These are phyloP conservation scores for Calidris pugnax DNA, from an alignment of 2,113 vertebrate species.

Conservation along the genomic window DNA sequence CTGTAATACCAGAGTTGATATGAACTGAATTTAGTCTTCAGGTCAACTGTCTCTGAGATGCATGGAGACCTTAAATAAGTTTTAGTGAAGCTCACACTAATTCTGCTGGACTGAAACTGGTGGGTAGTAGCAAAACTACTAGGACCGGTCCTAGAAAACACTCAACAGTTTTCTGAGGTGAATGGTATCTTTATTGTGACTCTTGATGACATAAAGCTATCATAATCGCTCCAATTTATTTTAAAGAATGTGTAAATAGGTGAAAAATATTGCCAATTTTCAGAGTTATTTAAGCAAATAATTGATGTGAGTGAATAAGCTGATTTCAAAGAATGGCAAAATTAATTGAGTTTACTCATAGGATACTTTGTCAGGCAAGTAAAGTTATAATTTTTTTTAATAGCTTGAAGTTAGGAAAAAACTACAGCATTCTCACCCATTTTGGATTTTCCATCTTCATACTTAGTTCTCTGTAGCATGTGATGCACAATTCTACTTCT, in stretches of 20 bases:
- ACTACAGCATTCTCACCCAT: slow-evolving; percentile 83
- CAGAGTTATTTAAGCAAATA: background rate
- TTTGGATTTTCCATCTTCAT: slow-evolving; percentile 96
- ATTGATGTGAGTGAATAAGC: background rate
- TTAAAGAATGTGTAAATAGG: background rate
- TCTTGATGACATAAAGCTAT: background rate
- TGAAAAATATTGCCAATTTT: background rate
- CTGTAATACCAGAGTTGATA: background rate
- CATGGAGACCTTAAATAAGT: background rate
- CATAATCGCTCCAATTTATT: background rate
- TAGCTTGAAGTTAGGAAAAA: background rate
- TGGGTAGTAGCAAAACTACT: background rate
- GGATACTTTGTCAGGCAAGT: background rate
- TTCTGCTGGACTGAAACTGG: background rate
- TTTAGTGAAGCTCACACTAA: background rate
- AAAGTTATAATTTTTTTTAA: background rate
- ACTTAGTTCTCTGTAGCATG: slow-evolving; percentile 94
- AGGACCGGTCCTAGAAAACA: background rate
- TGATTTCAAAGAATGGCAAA: background rate
- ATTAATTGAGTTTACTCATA: background rate
- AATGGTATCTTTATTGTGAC: background rate
- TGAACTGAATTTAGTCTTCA: background rate
- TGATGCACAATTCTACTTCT: slow-evolving; percentile 97
- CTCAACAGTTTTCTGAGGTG: background rate
- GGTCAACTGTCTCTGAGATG: background rate